phyloP scores from a whole-genome alignment of 2,113 vertebrate genomes.

The Platysteira castanea region DNA sequence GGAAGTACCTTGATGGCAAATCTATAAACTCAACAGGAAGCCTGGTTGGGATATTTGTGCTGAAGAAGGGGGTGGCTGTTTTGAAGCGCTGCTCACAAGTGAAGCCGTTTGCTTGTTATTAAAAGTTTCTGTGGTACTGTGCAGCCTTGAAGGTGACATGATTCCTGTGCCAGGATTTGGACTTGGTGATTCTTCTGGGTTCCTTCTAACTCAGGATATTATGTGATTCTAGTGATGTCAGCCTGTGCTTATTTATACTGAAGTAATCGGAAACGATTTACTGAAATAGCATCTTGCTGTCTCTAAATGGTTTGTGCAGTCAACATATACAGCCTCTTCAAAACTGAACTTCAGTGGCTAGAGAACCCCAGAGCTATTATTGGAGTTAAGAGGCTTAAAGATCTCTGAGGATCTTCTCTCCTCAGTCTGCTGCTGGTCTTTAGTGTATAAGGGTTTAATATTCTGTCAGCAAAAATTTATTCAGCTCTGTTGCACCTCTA shows the following conservation, averaged over 20 bases:
- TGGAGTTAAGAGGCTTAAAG: constrained; percentile 46
- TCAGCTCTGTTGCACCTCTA: not conserved
- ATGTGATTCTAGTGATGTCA: not conserved
- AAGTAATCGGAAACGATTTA: not conserved
- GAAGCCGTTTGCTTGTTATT: not conserved
- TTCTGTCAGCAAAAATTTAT: not conserved
- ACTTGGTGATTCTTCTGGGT: not conserved
- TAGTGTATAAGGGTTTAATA: not conserved
- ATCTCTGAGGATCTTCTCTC: not conserved
- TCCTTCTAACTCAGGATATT: not conserved
- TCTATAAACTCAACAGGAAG: not conserved
- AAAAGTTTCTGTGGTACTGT: not conserved
- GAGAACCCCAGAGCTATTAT: constrained; percentile 11
- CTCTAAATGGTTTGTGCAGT: not conserved
- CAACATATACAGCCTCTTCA: not conserved
- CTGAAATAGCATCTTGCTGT: not conserved
- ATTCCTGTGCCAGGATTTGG: not conserved
- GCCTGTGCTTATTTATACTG: not conserved
- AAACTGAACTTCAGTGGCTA: not conserved
- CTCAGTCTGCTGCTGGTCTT: not conserved
- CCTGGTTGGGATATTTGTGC: not conserved
- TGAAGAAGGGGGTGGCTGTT: not conserved
- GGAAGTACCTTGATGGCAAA: not conserved
- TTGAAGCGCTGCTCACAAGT: not conserved
- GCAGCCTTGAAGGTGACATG: not conserved